Evolutionary conservation across 2,113 vertebrate genomes (phyloP).

Genomic region (Larimichthys polyactis): DNA sequence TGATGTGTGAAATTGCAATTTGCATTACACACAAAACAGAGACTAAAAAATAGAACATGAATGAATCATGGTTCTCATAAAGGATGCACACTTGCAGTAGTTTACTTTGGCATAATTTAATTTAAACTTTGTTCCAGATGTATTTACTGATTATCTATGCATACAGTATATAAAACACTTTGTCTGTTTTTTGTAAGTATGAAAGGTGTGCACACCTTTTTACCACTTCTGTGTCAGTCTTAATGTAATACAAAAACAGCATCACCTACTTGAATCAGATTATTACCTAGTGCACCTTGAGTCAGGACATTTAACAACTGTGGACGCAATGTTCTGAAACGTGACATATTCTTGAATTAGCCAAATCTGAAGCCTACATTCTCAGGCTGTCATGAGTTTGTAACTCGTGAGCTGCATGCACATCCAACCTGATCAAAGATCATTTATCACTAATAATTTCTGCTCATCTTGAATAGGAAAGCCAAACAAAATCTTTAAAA

Average conservation of each 20-base stretch:
- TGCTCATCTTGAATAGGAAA: not conserved
- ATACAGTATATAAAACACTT: not conserved
- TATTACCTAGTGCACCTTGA: not conserved
- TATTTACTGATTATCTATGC: not conserved
- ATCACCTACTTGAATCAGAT: not conserved
- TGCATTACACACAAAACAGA: not conserved
- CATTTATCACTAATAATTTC: not conserved
- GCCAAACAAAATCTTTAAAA: constrained; percentile 54
- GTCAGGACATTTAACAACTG: not conserved
- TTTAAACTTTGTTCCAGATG: not conserved
- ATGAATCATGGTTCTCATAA: not conserved
- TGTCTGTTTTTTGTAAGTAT: not conserved
- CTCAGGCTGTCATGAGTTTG: not conserved
- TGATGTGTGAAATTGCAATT: not conserved
- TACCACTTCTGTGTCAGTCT: not conserved
- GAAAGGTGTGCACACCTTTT: not conserved
- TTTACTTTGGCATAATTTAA: too few relatives aligned
- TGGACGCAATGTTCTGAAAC: not conserved
- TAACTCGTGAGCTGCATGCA: not conserved
- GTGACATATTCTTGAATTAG: not conserved
- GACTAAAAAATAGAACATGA: not conserved
- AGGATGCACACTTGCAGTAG: not conserved
- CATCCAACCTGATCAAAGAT: not conserved
- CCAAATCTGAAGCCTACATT: not conserved
- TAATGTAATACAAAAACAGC: not conserved